phyloP scores from a whole-genome alignment of 2,113 vertebrate genomes.

The Kobus ellipsiprymnus region DNA sequence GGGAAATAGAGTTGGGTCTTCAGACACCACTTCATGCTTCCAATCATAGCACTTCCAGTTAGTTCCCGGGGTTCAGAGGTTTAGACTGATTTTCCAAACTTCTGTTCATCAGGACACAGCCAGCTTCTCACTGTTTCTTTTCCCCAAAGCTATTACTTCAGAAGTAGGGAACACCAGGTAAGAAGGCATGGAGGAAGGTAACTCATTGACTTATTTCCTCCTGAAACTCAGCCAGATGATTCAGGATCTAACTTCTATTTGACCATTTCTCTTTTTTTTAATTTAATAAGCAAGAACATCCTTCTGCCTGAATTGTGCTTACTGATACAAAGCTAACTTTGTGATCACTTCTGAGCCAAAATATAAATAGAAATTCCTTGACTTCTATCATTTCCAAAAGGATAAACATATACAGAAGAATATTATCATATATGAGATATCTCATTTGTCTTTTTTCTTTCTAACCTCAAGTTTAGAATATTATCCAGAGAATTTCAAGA shows the following conservation, averaged over 20 bases:
- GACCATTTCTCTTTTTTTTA: not conserved
- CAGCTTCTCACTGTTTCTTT: not conserved
- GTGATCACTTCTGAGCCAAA: slow-evolving; percentile 19
- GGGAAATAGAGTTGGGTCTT: not conserved
- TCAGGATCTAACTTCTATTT: not conserved
- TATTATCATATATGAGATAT: not conserved
- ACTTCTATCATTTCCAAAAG: slow-evolving; percentile 18
- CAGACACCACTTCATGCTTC: not conserved
- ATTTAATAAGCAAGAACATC: slow-evolving; percentile 19
- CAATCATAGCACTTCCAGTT: not conserved
- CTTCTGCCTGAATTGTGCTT: not conserved
- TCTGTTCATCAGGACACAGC: not conserved
- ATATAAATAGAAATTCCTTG: slow-evolving; percentile 34
- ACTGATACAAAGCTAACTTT: slow-evolving; percentile 32
- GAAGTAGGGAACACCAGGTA: not conserved
- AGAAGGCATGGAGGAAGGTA: not conserved
- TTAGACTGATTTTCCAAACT: not conserved
- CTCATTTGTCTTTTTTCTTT: not conserved
- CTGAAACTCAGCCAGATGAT: not conserved
- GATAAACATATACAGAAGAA: slow-evolving; percentile 14
- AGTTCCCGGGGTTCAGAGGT: not conserved
- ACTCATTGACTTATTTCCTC: not conserved
- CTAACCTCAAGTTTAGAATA: slow-evolving; percentile 31
- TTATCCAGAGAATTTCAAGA: slow-evolving; percentile 32
- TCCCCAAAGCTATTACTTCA: not conserved